phyloP scores from a whole-genome alignment of 2,113 vertebrate species.

The Synchiropus splendidus region DNA sequence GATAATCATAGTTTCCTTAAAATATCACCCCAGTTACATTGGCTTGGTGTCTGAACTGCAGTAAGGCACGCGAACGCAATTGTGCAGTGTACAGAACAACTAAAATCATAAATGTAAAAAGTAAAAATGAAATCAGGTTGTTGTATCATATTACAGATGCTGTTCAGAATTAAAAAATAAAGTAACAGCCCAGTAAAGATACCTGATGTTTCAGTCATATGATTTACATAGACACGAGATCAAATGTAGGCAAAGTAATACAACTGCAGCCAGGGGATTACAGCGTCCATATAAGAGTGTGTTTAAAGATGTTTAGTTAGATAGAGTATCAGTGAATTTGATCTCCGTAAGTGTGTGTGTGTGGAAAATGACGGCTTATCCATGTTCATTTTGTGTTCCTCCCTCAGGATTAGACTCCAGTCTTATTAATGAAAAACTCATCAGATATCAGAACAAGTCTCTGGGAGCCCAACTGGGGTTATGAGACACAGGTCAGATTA shows the following conservation, averaged over 20 bases:
- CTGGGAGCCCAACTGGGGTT: constrained; percentile 43
- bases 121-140: no score
- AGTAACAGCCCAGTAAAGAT: no score
- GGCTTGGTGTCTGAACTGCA: no score
- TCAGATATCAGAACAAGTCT: constrained; percentile 62
- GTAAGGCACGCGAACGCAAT: no score
- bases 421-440: constrained; percentile 70
- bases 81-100: no score
- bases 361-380: constrained; percentile 45
- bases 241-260: constrained; percentile 21
- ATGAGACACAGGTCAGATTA: constrained; percentile 59
- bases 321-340: constrained; percentile 11
- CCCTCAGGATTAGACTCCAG: constrained; percentile 56
- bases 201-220: constrained; percentile 7
- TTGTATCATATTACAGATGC: no score
- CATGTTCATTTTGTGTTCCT: constrained; percentile 56
- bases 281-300: constrained; percentile 12
- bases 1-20: no score
- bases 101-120: no score
- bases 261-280: constrained; percentile 23
- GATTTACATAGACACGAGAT: not conserved
- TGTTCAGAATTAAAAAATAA: no score
- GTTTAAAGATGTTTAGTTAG: constrained; percentile 35
- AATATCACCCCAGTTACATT: no score
- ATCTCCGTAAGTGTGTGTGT: constrained; percentile 22